These are phyloP conservation scores for Gryllus longicercus DNA, from an alignment of 2,888 invertebrate species.

Conservation along the genomic window DNA sequence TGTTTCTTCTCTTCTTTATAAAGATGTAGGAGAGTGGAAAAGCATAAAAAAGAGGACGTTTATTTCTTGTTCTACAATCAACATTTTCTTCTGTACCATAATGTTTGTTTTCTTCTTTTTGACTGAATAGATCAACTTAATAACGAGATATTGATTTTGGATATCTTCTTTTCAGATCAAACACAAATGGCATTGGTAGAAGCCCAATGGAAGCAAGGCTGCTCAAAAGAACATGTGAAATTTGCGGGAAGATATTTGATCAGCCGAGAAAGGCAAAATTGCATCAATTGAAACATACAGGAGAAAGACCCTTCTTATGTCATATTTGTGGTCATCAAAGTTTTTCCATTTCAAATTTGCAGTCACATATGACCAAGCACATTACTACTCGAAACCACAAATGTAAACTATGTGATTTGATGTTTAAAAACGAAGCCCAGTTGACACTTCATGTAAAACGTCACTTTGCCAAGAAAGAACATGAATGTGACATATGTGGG, in stretches of 20 bases:
- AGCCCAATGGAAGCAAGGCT: conserved; percentile 5
- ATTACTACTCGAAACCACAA: background rate
- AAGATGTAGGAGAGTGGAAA: too few relatives aligned
- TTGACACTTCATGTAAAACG: conserved; percentile 36
- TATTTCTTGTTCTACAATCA: too few relatives aligned
- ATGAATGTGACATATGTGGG: conserved; percentile 42
- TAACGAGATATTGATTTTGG: too few relatives aligned
- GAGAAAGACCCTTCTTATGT: background rate
- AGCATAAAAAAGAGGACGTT: too few relatives aligned
- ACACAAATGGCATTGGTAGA: background rate
- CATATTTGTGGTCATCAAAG: conserved; percentile 18
- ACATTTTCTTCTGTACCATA: background rate
- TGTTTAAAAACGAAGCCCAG: conserved; percentile 30
- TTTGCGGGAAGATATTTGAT: conserved; percentile 4
- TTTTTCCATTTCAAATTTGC: background rate
- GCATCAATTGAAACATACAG: background rate
- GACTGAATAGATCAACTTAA: too few relatives aligned
- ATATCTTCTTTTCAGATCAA: conserved; percentile 4
- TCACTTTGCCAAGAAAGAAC: conserved; percentile 27
- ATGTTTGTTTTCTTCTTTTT: background rate
- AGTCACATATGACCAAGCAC: background rate
- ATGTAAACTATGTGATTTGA: conserved; percentile 25
- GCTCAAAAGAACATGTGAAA: background rate
- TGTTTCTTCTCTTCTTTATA: too few relatives aligned
- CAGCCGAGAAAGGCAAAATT: background rate